These are phyloP conservation scores for Lordiphosa fenestrarum DNA, from an alignment of 2,888 invertebrate species.

Conservation along the genomic window DNA sequence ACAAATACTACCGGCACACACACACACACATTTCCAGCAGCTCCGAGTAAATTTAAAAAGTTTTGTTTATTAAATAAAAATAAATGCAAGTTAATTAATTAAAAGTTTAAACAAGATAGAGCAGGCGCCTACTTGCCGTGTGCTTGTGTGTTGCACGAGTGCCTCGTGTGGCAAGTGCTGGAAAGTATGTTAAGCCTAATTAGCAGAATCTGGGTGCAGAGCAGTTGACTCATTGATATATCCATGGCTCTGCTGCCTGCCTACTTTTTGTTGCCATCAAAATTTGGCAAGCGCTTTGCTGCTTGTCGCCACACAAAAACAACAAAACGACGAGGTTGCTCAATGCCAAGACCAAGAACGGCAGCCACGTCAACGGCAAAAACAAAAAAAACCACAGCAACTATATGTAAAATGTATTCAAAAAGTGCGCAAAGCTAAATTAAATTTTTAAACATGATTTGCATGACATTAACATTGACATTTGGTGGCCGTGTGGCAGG, in stretches of 20 bases:
- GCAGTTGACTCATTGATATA: slow-evolving; percentile 14
- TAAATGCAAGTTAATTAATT: slow-evolving; percentile 71
- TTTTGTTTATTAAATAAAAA: slow-evolving; percentile 66
- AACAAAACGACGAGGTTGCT: slow-evolving; percentile 43
- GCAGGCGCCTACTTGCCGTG: slow-evolving; percentile 44
- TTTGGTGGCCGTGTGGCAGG: slow-evolving; percentile 26
- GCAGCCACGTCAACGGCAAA: slow-evolving; percentile 29
- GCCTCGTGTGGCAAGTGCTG: slow-evolving; percentile 11
- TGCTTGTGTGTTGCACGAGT: slow-evolving; percentile 2
- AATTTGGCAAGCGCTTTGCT: slow-evolving; percentile 30
- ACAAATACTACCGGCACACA: slow-evolving; percentile 28
- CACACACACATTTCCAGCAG: background rate
- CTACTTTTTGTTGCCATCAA: slow-evolving; percentile 25
- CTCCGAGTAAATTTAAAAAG: slow-evolving; percentile 42
- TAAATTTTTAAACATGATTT: slow-evolving; percentile 57
- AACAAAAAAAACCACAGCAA: slow-evolving; percentile 9
- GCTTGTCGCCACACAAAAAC: slow-evolving; percentile 9
- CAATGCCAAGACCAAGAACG: slow-evolving; percentile 60
- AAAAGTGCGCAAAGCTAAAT: slow-evolving; percentile 31
- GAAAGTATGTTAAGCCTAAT: slow-evolving; percentile 56
- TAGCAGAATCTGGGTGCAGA: slow-evolving; percentile 19
- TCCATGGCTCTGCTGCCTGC: slow-evolving; percentile 1
- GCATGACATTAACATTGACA: slow-evolving; percentile 71
- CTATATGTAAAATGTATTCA: slow-evolving; percentile 11
- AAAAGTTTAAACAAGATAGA: slow-evolving; percentile 63